Evolutionary conservation across 2,888 invertebrate species (phyloP).

Genomic region (Fabriciana adippe): DNA sequence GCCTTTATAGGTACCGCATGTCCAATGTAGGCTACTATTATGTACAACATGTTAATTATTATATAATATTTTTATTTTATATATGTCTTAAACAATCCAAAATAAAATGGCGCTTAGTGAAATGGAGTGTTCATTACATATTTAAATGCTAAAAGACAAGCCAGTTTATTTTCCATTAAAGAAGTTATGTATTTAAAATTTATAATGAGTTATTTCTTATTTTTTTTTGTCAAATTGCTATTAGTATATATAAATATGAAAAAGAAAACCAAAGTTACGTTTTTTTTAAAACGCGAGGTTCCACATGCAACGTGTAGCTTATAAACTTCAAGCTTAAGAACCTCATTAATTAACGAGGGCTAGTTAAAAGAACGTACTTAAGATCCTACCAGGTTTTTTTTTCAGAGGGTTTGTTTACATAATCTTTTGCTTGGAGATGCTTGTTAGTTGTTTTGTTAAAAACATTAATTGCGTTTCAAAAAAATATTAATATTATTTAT

Average conservation of each 20-base stretch:
- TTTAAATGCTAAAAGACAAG: too few species aligned
- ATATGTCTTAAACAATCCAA: too few species aligned
- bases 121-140: too few species aligned
- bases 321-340: constrained; percentile 14
- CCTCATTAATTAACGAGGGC: constrained; percentile 14
- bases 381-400: constrained; percentile 7
- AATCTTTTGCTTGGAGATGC: background rate
- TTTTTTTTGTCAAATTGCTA: too few species aligned
- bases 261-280: background rate
- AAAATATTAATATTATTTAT: background rate
- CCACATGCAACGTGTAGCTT: constrained; percentile 11
- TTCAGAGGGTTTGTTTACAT: constrained; percentile 3
- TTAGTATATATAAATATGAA: background rate
- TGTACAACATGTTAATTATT: too few species aligned
- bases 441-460: background rate
- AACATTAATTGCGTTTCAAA: background rate
- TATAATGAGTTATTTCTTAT: too few species aligned
- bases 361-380: constrained; percentile 14
- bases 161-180: too few species aligned
- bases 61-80: too few species aligned
- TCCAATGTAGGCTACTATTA: too few species aligned
- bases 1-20: too few species aligned
- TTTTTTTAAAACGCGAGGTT: background rate
- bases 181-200: too few species aligned
- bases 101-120: too few species aligned